These are phyloP conservation scores for Centropyge bicolor DNA, from an alignment of 2,797 vertebrate genomes.

Conservation along the genomic window DNA sequence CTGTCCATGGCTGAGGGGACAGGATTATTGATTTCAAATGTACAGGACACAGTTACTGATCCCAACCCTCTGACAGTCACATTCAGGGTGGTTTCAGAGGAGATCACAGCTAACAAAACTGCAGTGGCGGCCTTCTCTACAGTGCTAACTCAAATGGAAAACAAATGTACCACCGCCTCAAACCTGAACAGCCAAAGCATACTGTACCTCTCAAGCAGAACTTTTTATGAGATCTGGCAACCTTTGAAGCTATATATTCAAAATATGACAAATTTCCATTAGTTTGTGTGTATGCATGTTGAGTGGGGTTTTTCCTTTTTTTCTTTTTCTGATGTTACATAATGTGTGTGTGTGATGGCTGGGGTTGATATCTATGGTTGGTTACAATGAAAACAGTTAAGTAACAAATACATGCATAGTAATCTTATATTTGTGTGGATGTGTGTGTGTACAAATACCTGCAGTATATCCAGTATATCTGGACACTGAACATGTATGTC, in stretches of 20 bases:
- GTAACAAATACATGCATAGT: not conserved
- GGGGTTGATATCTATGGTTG: not conserved
- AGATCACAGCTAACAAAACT: not conserved
- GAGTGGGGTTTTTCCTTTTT: too few relatives aligned
- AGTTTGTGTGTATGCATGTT: not conserved
- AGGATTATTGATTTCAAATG: not conserved
- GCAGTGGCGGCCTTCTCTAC: not conserved
- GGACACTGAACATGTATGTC: not conserved
- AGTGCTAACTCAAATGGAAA: not conserved
- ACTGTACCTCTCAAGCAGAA: not conserved
- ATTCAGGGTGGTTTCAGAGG: not conserved
- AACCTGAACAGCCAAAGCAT: not conserved
- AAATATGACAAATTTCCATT: not conserved
- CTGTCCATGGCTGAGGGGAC: not conserved
- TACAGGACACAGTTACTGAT: not conserved
- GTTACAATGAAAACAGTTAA: not conserved
- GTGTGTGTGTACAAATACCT: not conserved
- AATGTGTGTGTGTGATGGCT: not conserved
- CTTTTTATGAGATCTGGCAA: not conserved
- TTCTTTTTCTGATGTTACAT: not conserved
- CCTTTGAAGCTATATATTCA: not conserved
- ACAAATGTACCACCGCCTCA: not conserved
- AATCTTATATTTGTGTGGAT: not conserved
- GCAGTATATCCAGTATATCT: not conserved
- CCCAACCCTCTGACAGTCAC: not conserved